Conservation (phyloP, 1,140 invertebrate genomes). For the Procambarus virginalis region DNA sequence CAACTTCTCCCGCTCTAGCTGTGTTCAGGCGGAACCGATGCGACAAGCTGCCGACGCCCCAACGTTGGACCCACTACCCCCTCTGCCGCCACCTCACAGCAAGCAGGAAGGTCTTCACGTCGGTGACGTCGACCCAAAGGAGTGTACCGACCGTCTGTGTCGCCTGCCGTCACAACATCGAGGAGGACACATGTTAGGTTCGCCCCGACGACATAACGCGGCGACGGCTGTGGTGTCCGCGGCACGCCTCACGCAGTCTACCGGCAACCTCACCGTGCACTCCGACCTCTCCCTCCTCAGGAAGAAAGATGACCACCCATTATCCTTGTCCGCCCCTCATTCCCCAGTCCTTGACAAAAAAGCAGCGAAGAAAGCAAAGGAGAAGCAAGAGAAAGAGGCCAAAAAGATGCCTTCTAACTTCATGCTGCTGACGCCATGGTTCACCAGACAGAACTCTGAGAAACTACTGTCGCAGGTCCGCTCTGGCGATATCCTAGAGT, state of each 20-base stretch:
- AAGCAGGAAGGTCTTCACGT: conserved; percentile 1
- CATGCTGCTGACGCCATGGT: conserved; percentile 65
- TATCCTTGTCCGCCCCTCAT: not conserved
- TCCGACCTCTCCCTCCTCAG: conserved; percentile 50
- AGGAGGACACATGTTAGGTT: conserved; percentile 52
- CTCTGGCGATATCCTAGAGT: conserved; percentile 64
- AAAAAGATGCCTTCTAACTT: conserved; percentile 67
- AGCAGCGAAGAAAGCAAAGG: conserved; percentile 59
- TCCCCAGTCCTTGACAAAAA: conserved; percentile 60
- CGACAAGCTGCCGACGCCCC: conserved; percentile 41
- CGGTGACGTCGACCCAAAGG: conserved; percentile 48
- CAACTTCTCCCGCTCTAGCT: conserved; percentile 60
- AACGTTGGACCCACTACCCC: conserved; percentile 44
- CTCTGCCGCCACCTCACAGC: conserved; percentile 12
- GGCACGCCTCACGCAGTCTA: conserved; percentile 49
- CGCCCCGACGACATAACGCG: conserved; percentile 27
- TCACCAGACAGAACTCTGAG: conserved; percentile 60
- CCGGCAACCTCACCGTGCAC: conserved; percentile 54
- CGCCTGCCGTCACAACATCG: conserved; percentile 55
- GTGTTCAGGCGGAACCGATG: conserved; percentile 41
- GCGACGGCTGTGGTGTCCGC: conserved; percentile 21
- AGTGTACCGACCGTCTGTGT: conserved; percentile 62
- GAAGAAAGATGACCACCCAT: conserved; percentile 44
- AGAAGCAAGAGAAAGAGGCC: conserved; percentile 61
- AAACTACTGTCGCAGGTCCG: conserved; percentile 59